Base-by-base conservation (phyloP, 2,797 vertebrate genomes). In the Paguma larvata region DNA sequence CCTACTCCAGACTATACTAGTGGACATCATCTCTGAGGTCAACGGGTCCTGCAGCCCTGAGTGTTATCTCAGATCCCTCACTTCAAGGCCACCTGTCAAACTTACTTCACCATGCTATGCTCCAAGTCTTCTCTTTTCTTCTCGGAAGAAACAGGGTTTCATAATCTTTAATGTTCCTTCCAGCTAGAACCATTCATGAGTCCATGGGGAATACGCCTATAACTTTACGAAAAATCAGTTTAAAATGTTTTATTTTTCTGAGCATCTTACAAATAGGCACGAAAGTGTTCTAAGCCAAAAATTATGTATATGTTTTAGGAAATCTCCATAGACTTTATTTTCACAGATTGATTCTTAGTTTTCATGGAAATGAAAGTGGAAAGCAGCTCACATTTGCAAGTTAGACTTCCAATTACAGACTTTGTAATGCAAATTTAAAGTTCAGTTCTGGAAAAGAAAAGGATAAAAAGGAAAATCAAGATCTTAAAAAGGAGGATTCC, bases 391-490 rank as follows among this genome's bases (percentile, higher is more conserved):
- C 85, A 93, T 95, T 94, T 96, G 51, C 85, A 98, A 97, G 44
- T 62, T 94, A 80, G 51, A 62, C 68, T 96, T 93, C 62, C 82
- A 97, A 85, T 96, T 93, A 87, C 51, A 84, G 89, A 95, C 85
- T 95, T 93, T 94, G 82, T 91, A 94, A 95, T 92, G 90, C 72
- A 97, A 96, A 97, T 98, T 88, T 88, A 83, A 93, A 94, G 77
- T 94, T 94, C 41, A 70, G 53, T 41, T 85, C 48, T 88, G 34
- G 73, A 87, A 85, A 79, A 63, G 18, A 88, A 86, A 89, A 82
- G 7, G 21, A 91, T 27, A 85, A 51, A 84, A 85, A 59, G 14
- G 14, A 82, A 94, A 85, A 44, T 6, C 2, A 62, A 96, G 16
- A 7, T 12, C 48, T 91, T 78, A 83, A 30, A 91, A 91, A 38